Evolutionary conservation across 2,113 vertebrate species (phyloP).

Genomic region (Phocoena phocoena): DNA sequence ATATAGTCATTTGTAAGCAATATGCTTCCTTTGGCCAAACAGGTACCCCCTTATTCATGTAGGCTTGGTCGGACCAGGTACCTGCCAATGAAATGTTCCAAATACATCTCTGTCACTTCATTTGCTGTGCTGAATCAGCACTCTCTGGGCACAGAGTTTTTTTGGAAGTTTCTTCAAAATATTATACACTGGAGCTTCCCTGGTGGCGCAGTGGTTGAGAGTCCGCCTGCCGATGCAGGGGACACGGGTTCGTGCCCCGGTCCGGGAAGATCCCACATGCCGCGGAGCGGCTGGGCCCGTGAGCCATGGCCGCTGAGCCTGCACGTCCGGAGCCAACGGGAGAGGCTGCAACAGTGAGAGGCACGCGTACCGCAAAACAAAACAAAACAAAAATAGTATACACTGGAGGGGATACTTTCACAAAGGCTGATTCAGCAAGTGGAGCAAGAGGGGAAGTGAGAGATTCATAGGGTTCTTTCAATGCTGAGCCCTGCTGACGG

Average conservation of each 20-base stretch:
- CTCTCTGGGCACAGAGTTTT: constrained; percentile 27
- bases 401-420: constrained; percentile 43
- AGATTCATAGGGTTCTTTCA: constrained; percentile 59
- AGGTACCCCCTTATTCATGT: constrained; percentile 2
- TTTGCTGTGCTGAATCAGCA: constrained; percentile 30
- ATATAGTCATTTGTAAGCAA: constrained; percentile 30
- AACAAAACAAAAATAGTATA: background rate
- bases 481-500: constrained; percentile 20
- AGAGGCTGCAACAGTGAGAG: too few relatives aligned
- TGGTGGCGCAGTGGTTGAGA: too few relatives aligned
- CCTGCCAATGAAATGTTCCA: constrained; percentile 41
- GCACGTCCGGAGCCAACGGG: too few relatives aligned
- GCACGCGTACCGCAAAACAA: too few relatives aligned
- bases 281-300: too few relatives aligned
- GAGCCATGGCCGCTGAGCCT: too few relatives aligned
- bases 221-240: too few relatives aligned
- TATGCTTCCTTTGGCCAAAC: constrained; percentile 31
- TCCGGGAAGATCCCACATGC: too few relatives aligned
- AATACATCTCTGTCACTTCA: constrained; percentile 49
- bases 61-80: background rate
- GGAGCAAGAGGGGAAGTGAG: constrained; percentile 41
- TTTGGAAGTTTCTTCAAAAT: constrained; percentile 60
- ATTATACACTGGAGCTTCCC: background rate
- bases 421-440: constrained; percentile 53
- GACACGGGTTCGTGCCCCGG: too few relatives aligned